Evolutionary conservation across 2,888 invertebrate species (phyloP), one percentile per base, ranked within the genome.

Genomic region (Lasioglossum oenotherae): DNA sequence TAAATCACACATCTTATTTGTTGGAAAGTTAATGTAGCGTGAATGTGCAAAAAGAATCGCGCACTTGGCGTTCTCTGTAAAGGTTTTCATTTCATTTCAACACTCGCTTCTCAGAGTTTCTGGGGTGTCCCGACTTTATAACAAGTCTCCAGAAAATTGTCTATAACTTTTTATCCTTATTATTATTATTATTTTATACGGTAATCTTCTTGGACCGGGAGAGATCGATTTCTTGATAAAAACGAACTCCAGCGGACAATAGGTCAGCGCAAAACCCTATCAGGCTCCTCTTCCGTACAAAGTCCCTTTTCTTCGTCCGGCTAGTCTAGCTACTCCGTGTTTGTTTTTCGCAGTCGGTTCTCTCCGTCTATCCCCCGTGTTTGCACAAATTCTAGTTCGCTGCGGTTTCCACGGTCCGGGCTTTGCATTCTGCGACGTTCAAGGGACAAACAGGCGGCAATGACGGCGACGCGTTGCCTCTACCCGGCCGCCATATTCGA

Each of bases 361-460:
- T 41, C 64, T 64, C 64, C 14, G n/a, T 67, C 16, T 67, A 10
- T 38, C 0, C 81, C 60, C 81, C 46, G 75, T 89, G 88, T 91
- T 91, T 90, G 86, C 86, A 87, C 82, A 86, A 87, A 86, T 90
- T 92, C 86, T 38, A 85, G 80, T 53, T 78, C 38, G 19, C 41
- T 46, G 53, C 23, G 53, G 53, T 53, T 53, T 23, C 23, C 53
- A 72, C 74, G 53, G 16, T 69, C 44, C 78, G 79, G 71, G 41
- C 44, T 46, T 64, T 76, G 60, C 73, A 82, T 85, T 57, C 71
- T 31, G 69, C 64, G 57, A 74, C 64, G 76, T 84, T 78, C 82
- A 69, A 31, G 75, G 69, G 73, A 78, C 81, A 82, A 76, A 78
- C 57, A 38, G 53, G 27, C 14, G 81, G 60, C 78, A 57, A 78